Conservation (phyloP, 1,140 invertebrate species). For the Hycleus phaleratus region DNA sequence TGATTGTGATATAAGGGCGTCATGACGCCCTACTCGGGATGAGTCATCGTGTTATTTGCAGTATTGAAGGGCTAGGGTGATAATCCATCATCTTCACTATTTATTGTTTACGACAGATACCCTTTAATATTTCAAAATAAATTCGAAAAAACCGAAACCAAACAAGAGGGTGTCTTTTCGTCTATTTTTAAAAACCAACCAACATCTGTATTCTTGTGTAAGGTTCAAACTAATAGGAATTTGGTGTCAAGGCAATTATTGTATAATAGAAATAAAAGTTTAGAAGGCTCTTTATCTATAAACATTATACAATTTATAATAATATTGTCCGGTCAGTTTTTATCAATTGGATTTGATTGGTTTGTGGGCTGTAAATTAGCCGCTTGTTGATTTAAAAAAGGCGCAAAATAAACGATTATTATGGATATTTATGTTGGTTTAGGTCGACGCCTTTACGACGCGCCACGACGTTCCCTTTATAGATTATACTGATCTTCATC, state of each 20-base stretch:
- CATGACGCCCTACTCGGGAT: not conserved
- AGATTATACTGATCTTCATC: not conserved
- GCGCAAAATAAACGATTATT: not conserved
- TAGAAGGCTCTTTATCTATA: slow-evolving; percentile 4
- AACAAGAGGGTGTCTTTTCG: too few relatives aligned
- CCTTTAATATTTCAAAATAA: not conserved
- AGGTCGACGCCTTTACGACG: slow-evolving; percentile 6
- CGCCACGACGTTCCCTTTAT: not conserved
- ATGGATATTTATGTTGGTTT: not conserved
- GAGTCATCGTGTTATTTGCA: slow-evolving; percentile 3
- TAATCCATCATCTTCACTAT: not conserved
- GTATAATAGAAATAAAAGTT: slow-evolving; percentile 1
- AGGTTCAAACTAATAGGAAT: slow-evolving; percentile 10
- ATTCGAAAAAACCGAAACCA: not conserved
- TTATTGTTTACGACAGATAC: too few relatives aligned
- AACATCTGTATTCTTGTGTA: slow-evolving; percentile 6
- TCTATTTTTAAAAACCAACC: not conserved
- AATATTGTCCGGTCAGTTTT: not conserved
- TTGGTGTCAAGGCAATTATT: slow-evolving; percentile 17
- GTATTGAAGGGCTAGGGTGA: not conserved
- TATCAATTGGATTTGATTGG: slow-evolving; percentile 15
- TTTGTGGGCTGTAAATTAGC: slow-evolving; percentile 16
- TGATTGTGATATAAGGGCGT: not conserved
- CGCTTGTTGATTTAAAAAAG: slow-evolving; percentile 10
- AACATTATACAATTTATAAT: not conserved